A percentile compares a stretch with the other conserved stretches of the same genome.
Evolutionary conservation across 1,140 invertebrate species (phyloP).

Genomic region (Drosophila virilis): DNA sequence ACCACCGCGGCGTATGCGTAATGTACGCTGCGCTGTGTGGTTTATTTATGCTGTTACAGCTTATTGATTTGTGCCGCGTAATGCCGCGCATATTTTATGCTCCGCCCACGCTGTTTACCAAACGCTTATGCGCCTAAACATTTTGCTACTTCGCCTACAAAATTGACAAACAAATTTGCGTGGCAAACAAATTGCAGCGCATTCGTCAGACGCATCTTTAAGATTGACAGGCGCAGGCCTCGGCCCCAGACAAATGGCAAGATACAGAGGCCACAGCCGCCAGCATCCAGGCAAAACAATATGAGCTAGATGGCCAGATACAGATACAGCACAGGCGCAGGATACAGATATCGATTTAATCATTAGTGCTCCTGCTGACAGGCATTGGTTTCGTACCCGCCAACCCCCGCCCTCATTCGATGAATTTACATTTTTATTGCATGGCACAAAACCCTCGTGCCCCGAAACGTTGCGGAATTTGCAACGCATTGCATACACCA

Average conservation of each 20-base stretch:
- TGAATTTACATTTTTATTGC: conserved; percentile 81
- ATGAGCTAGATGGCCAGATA: conserved; percentile 28
- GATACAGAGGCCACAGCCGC: conserved; percentile 21
- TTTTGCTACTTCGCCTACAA: background rate
- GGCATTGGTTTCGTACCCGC: conserved; percentile 12
- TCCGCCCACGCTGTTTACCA: background rate
- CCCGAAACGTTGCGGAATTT: conserved; percentile 18
- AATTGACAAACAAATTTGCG: conserved; percentile 47
- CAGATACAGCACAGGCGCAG: conserved; percentile 10
- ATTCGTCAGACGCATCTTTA: conserved; percentile 44
- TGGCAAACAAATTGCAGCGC: conserved; percentile 39
- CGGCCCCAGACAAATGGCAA: conserved; percentile 54
- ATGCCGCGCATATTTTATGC: conserved; percentile 9
- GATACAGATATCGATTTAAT: conserved; percentile 79
- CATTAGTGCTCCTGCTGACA: conserved; percentile 61
- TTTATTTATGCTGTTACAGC: background rate
- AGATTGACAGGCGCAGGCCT: conserved; percentile 45
- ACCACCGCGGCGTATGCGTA: conserved; percentile 33
- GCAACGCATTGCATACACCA: background rate
- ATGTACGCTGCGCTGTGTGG: conserved; percentile 6
- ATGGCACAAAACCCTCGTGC: conserved; percentile 30
- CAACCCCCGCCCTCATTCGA: background rate
- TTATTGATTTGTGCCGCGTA: conserved; percentile 4
- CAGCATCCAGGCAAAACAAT: conserved; percentile 28
- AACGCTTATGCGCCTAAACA: conserved; percentile 20